Conservation (phyloP, 1,140 invertebrate species). For the Pseudomyrmex pallidus region DNA sequence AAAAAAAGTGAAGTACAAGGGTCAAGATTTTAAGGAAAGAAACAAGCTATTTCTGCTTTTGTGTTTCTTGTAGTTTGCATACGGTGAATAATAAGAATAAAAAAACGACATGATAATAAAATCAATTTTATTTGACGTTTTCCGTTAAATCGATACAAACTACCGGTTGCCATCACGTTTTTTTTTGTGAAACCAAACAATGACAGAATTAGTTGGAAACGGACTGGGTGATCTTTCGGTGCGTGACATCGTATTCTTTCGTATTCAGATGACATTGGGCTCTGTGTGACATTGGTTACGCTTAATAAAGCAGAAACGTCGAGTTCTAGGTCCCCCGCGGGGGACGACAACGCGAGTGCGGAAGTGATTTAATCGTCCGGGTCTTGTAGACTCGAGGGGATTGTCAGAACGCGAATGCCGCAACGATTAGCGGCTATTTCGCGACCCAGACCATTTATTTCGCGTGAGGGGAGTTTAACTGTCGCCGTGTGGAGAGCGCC, state of each 20-base stretch:
- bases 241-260: conserved; percentile 1
- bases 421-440: conserved; percentile 66
- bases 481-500: conserved; percentile 23
- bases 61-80: neutral
- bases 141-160: neutral
- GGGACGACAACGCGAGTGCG: conserved; percentile 9
- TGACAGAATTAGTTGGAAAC: conserved; percentile 3
- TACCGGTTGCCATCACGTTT: neutral
- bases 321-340: neutral
- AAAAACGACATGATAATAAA: no score
- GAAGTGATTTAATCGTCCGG: conserved; percentile 52
- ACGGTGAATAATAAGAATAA: neutral
- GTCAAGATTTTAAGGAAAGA: neutral
- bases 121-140: neutral
- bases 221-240: neutral
- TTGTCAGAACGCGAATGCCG: conserved; percentile 10
- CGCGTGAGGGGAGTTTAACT: conserved; percentile 51
- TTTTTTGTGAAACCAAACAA: neutral
- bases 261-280: neutral
- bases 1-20: conserved; percentile 14
- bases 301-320: conserved; percentile 64
- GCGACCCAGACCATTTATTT: conserved; percentile 59
- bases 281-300: conserved; percentile 35
- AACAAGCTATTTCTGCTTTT: neutral
- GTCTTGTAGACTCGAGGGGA: conserved; percentile 1